Percentiles rank a stretch among this genome's conserved stretches.
Conservation (phyloP, 2,113 vertebrate species). For the Sinocyclocheilus rhinocerous region DNA sequence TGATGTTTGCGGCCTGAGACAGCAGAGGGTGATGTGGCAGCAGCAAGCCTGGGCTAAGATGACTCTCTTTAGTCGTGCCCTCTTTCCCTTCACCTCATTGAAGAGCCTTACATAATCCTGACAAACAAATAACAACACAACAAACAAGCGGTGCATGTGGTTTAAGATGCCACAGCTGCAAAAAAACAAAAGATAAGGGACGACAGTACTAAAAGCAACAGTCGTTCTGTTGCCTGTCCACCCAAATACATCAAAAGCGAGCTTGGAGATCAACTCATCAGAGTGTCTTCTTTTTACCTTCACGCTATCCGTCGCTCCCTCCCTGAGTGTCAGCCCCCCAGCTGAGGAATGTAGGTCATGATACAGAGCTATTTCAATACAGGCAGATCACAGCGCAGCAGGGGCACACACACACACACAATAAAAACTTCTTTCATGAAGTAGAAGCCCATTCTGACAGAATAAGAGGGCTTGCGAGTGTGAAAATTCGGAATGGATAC, state of each 20-base stretch:
- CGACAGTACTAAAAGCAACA: not conserved
- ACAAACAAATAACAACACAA: conserved; percentile 29
- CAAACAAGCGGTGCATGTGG: not conserved
- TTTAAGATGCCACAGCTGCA: conserved; percentile 6
- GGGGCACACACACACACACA: conserved; percentile 6
- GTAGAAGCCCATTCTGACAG: conserved; percentile 18
- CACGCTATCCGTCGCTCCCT: conserved; percentile 13
- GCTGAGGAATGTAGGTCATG: conserved; percentile 59
- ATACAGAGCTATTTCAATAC: conserved; percentile 51
- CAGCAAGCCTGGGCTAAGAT: not conserved
- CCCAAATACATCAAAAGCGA: not conserved
- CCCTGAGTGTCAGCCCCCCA: conserved; percentile 41
- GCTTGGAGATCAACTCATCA: conserved; percentile 27
- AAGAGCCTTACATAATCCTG: conserved; percentile 25
- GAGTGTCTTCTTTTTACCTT: conserved; percentile 14
- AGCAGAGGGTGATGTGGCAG: conserved; percentile 22
- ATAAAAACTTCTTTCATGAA: conserved; percentile 26
- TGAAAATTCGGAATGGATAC: conserved; percentile 20
- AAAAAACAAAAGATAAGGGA: not conserved
- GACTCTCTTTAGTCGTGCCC: conserved; percentile 10
- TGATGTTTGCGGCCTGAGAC: not conserved
- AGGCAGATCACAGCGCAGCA: conserved; percentile 52
- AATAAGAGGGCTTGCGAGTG: conserved; percentile 14
- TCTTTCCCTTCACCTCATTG: conserved; percentile 14
- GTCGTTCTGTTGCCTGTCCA: not conserved